Conservation (phyloP, 2,113 vertebrate species). For the Limanda limanda region DNA sequence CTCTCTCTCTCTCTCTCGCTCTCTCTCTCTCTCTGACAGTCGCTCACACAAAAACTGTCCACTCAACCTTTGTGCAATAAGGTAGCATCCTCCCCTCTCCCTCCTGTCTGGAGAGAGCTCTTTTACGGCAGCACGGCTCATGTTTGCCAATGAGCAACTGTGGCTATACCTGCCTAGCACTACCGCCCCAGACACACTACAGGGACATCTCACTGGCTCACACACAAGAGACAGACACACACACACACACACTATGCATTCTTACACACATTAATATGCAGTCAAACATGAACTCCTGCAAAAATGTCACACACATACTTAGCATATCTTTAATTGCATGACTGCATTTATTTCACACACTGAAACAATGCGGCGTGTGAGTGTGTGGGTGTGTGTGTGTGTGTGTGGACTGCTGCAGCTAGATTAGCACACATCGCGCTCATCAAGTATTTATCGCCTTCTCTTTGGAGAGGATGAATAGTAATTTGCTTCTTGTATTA, state of each 20-base stretch:
- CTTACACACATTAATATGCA: slow-evolving; percentile 7
- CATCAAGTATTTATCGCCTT: slow-evolving; percentile 61
- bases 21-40: slow-evolving; percentile 16
- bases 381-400: slow-evolving; percentile 5
- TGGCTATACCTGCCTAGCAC: slow-evolving; percentile 2
- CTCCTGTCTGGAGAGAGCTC: slow-evolving; percentile 24
- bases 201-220: background rate
- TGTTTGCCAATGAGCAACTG: slow-evolving; percentile 68
- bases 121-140: slow-evolving; percentile 50
- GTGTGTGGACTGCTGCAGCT: slow-evolving; percentile 22
- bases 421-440: slow-evolving; percentile 36
- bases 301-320: slow-evolving; percentile 13
- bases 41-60: slow-evolving; percentile 51
- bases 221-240: slow-evolving; percentile 16
- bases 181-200: too few relatives aligned
- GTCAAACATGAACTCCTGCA: slow-evolving; percentile 4
- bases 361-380: slow-evolving; percentile 8
- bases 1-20: too few relatives aligned
- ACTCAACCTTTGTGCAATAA: slow-evolving; percentile 50
- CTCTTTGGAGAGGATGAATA: slow-evolving; percentile 58
- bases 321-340: slow-evolving; percentile 34
- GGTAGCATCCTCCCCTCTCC: slow-evolving; percentile 39
- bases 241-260: slow-evolving; percentile 5
- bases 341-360: slow-evolving; percentile 28
- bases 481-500: slow-evolving; percentile 51